Percentiles rank a stretch among this genome's conserved stretches.
Evolutionary conservation across 1,140 invertebrate species (phyloP).

Genomic region (Sweltsa coloradensis): DNA sequence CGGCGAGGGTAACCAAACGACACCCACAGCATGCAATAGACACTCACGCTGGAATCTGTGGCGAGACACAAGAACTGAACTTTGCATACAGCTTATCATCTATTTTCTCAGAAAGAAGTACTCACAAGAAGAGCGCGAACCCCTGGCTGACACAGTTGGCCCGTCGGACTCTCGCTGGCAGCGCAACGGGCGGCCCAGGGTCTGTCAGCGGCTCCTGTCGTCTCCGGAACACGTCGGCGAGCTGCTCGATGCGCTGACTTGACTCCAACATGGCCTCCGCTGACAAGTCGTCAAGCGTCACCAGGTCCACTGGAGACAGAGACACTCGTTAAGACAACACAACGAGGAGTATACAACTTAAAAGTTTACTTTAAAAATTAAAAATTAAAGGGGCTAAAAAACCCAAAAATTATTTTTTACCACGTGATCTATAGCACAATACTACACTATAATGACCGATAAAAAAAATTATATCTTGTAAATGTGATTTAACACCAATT

Average conservation of each 20-base stretch:
- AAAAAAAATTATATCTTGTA: too few species aligned
- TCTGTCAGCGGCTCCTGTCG: constrained; percentile 54
- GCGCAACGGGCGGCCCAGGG: constrained; percentile 58
- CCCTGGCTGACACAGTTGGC: constrained; percentile 49
- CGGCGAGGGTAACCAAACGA: too few species aligned
- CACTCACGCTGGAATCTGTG: too few species aligned
- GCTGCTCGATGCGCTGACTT: constrained; percentile 78
- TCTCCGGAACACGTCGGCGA: constrained; percentile 66
- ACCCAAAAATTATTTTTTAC: too few species aligned
- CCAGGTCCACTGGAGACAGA: constrained; percentile 66
- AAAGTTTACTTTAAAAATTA: background rate
- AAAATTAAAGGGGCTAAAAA: too few species aligned
- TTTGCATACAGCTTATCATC: too few species aligned
- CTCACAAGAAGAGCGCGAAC: constrained; percentile 59
- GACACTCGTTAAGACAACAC: constrained; percentile 9
- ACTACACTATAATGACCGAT: too few species aligned
- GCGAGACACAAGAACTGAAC: too few species aligned
- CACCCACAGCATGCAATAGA: too few species aligned
- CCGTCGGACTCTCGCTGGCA: constrained; percentile 49
- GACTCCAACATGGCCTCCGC: constrained; percentile 89
- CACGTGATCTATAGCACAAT: too few species aligned
- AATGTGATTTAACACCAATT: too few species aligned
- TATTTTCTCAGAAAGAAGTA: too few species aligned
- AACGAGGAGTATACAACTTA: background rate
- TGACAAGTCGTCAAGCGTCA: constrained; percentile 84